Percentiles rank a stretch among this genome's conserved stretches.
phyloP scores from a whole-genome alignment of 2,113 vertebrate genomes.

The Probosciger aterrimus region DNA sequence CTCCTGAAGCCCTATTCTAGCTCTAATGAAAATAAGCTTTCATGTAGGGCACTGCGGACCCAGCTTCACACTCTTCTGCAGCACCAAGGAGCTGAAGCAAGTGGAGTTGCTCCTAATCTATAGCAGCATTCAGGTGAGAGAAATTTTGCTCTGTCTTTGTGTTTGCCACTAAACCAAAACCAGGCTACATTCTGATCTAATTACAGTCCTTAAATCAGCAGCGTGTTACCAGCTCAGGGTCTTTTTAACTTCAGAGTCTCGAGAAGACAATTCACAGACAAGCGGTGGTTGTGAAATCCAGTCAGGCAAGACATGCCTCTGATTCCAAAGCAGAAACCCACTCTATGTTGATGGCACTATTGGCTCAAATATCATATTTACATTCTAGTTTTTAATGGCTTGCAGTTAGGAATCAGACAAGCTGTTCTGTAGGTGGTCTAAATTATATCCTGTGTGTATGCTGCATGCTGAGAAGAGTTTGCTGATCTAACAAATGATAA shows the following conservation, averaged over 20 bases:
- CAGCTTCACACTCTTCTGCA: neutral
- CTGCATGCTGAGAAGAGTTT: slow-evolving; percentile 43
- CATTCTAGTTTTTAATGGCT: slow-evolving; percentile 50
- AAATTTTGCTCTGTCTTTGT: neutral
- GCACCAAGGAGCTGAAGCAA: neutral
- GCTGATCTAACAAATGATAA: slow-evolving; percentile 59
- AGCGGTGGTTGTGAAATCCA: slow-evolving; percentile 27
- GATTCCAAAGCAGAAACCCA: slow-evolving; percentile 12
- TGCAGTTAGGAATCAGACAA: slow-evolving; percentile 42
- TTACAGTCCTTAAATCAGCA: neutral
- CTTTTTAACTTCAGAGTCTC: neutral
- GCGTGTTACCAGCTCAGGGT: neutral
- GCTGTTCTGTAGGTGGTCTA: slow-evolving; percentile 59
- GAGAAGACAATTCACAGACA: slow-evolving; percentile 12
- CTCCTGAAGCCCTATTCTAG: neutral
- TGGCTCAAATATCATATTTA: slow-evolving; percentile 52
- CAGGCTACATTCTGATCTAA: neutral
- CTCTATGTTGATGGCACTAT: neutral
- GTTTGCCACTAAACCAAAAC: neutral
- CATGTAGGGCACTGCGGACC: neutral
- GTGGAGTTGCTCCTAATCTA: neutral
- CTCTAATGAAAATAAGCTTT: neutral
- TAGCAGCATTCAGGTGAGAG: neutral
- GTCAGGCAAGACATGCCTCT: slow-evolving; percentile 19
- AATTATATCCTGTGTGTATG: slow-evolving; percentile 9